Conservation (phyloP, 2,113 vertebrate genomes). For the Hemiprocne comata region DNA sequence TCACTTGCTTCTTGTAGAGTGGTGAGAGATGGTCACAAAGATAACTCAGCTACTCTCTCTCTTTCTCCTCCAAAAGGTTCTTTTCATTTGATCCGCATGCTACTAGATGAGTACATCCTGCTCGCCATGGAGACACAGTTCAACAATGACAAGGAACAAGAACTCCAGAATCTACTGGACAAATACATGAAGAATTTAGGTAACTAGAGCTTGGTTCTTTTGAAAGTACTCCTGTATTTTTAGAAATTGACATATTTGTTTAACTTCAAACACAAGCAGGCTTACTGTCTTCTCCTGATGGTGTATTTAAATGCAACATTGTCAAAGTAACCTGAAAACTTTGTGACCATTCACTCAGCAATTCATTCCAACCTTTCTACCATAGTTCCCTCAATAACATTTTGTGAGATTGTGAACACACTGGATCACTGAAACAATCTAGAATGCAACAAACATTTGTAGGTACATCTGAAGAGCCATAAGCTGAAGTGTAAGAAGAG, state of each 20-base stretch:
- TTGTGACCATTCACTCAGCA: neutral
- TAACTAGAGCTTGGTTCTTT: conserved; percentile 59
- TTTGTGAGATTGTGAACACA: neutral
- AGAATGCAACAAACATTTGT: neutral
- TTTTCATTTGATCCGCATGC: conserved; percentile 98
- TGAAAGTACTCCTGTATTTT: neutral
- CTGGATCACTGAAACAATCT: neutral
- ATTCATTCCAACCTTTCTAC: neutral
- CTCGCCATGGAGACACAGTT: conserved; percentile 97
- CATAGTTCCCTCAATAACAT: neutral
- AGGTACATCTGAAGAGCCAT: neutral
- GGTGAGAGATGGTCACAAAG: conserved; percentile 81
- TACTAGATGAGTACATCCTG: conserved; percentile 97
- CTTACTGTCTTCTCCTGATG: neutral
- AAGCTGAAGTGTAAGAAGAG: neutral
- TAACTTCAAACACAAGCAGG: neutral
- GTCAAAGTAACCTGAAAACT: neutral
- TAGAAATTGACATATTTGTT: neutral
- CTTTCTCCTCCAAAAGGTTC: conserved; percentile 81
- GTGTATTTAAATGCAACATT: neutral
- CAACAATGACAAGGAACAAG: conserved; percentile 98
- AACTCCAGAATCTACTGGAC: conserved; percentile 94
- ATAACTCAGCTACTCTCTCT: conserved; percentile 71
- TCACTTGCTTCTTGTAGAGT: conserved; percentile 75
- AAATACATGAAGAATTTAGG: conserved; percentile 98